A percentile compares a stretch with the other conserved stretches of the same genome.
Conservation (phyloP, 2,888 invertebrate species). For the Rhabditophanes sp. region DNA sequence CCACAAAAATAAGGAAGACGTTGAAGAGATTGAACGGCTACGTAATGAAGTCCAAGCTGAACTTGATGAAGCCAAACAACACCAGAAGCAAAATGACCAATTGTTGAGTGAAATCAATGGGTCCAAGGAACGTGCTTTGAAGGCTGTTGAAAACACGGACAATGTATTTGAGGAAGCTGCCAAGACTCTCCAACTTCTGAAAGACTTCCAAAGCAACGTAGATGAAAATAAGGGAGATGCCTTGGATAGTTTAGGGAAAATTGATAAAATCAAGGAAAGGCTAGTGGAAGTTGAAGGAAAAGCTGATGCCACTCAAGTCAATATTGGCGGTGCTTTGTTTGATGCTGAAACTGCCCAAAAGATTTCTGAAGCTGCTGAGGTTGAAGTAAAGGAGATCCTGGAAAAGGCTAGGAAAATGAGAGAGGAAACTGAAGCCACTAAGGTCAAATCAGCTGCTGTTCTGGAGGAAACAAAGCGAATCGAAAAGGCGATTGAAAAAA, state of each 20-base stretch:
- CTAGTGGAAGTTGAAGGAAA: slow-evolving; percentile 47
- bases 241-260: slow-evolving; percentile 58
- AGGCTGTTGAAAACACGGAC: slow-evolving; percentile 18
- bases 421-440: slow-evolving; percentile 3
- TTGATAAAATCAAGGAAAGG: slow-evolving; percentile 59
- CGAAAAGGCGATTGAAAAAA: slow-evolving; percentile 60
- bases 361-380: slow-evolving; percentile 19
- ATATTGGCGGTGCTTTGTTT: slow-evolving; percentile 22
- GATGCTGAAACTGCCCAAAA: too few relatives aligned
- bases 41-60: slow-evolving; percentile 55
- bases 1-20: slow-evolving; percentile 47
- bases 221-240: slow-evolving; percentile 68
- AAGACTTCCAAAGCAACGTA: slow-evolving; percentile 67
- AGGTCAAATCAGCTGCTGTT: slow-evolving; percentile 56
- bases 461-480: slow-evolving; percentile 65
- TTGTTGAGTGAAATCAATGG: slow-evolving; percentile 14
- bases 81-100: slow-evolving; percentile 53
- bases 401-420: slow-evolving; percentile 18
- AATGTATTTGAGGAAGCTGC: slow-evolving; percentile 20
- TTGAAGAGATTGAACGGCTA: slow-evolving; percentile 59
- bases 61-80: slow-evolving; percentile 53
- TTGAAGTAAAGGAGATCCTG: slow-evolving; percentile 19
- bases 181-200: slow-evolving; percentile 59
- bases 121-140: slow-evolving; percentile 12
- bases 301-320: slow-evolving; percentile 19